A percentile compares a stretch with the other conserved stretches of the same genome.
Conservation (phyloP, 1,140 invertebrate species). For the Epicauta chinensis region DNA sequence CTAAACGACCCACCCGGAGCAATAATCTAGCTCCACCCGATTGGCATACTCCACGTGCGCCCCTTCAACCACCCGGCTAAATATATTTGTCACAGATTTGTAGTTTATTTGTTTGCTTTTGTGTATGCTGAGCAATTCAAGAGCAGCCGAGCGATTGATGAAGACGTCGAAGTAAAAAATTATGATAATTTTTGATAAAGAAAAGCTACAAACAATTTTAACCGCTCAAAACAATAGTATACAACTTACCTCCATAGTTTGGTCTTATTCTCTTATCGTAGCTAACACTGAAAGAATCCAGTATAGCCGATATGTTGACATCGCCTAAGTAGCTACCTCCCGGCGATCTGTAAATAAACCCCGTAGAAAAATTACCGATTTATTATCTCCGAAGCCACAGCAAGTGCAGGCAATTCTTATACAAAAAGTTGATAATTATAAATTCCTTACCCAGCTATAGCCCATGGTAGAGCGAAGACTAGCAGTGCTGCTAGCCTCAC, state of each 20-base stretch:
- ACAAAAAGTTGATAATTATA: too few relatives aligned
- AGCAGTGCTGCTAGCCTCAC: slow-evolving; percentile 39
- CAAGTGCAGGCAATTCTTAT: too few relatives aligned
- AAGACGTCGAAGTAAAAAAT: slow-evolving; percentile 1
- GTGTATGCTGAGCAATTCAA: too few relatives aligned
- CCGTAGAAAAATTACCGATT: background rate
- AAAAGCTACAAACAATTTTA: too few relatives aligned
- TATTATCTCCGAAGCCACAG: too few relatives aligned
- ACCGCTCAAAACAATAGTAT: background rate
- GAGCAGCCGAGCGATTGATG: slow-evolving; percentile 1
- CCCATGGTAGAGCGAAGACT: slow-evolving; percentile 34
- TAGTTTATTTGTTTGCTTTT: too few relatives aligned
- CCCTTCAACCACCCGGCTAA: slow-evolving; percentile 21
- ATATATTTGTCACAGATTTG: too few relatives aligned
- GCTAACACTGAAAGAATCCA: slow-evolving; percentile 88
- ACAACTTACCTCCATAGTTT: slow-evolving; percentile 90
- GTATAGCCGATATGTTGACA: slow-evolving; percentile 87
- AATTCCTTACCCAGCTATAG: slow-evolving; percentile 33
- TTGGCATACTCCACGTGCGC: slow-evolving; percentile 23
- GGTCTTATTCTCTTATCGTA: slow-evolving; percentile 98
- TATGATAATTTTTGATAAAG: background rate
- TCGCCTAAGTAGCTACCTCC: slow-evolving; percentile 70
- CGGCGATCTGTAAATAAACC: slow-evolving; percentile 28
- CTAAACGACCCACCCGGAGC: slow-evolving; percentile 34
- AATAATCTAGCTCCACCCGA: slow-evolving; percentile 35